Base-by-base conservation (phyloP, 2,888 invertebrate species). In the Phaedon cochleariae region DNA sequence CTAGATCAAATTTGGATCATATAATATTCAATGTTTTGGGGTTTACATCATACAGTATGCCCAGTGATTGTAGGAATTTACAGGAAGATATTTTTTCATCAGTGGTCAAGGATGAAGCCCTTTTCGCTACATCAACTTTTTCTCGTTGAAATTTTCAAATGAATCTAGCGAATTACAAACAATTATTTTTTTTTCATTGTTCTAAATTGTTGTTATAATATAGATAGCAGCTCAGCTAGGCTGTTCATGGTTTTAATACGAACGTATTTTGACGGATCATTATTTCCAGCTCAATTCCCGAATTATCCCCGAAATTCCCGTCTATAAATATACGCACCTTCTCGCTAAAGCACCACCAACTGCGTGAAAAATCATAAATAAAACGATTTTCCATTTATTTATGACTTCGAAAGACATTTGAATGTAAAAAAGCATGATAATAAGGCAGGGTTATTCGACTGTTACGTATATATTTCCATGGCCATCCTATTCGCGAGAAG, bases 401-500 rank as follows among this genome's bases (percentile, higher is more conserved):
- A 69, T 58, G 65, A 37, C 65, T 64, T 69, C 62, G 67, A 70
- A 70, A 70, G 70, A 70, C 70, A 70, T 70, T 55, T 60, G 62
- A 70, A 70, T 70, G 68, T 68, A 71, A 72, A 64, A 68, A 68
- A 61, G 70, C 64, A 71, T 64, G 72, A 72, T 74, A 74, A 75
- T 73, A 74, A 72, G 73, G 70, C 67, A 68, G 68, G 71, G 71
- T 73, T 76, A 74, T 70, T 74, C 74, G 68, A 71, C 72, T 74
- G 73, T 71, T 73, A 71, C 71, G 70, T 67, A 68, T 62, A 57
- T 58, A 74, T 68, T 75, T 76, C 75, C 76, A 73, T 72, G 75
- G 76, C 77, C 75, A 75, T 76, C 79, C 78, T 78, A 79, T 79
- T 77, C 79, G 68, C 54, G 66, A 59, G 59, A 58, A 65, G 65